Conservation (phyloP, 2,888 invertebrate genomes). For the Cenopis cana region DNA sequence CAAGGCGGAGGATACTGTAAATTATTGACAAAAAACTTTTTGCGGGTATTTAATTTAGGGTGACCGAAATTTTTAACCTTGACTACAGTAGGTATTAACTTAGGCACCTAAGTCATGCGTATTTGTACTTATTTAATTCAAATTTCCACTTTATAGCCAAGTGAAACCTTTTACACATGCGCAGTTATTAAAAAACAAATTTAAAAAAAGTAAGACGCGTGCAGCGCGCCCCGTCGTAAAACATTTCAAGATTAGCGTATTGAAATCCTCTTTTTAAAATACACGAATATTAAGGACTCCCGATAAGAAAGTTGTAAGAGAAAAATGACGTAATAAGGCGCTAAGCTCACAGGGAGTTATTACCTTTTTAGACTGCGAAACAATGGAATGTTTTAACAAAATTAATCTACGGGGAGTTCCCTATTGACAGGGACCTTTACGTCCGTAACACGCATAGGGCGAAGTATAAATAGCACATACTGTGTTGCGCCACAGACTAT, state of each 20-base stretch:
- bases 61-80: no score
- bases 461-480: neutral
- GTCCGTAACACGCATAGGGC: neutral
- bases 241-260: constrained; percentile 30
- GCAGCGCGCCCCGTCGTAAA: constrained; percentile 11
- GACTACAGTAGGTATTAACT: no score
- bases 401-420: constrained; percentile 76
- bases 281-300: constrained; percentile 28
- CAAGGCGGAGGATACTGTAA: no score
- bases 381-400: constrained; percentile 75
- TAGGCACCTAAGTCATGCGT: no score
- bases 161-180: neutral
- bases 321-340: constrained; percentile 4
- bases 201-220: constrained; percentile 4
- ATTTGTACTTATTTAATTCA: no score
- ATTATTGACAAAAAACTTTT: no score
- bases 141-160: neutral
- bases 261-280: constrained; percentile 32
- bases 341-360: neutral
- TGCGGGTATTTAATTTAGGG: no score
- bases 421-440: constrained; percentile 69
- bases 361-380: constrained; percentile 48
- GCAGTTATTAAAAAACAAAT: neutral
- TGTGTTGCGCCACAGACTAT: no score
- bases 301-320: constrained; percentile 30